Percentiles rank a stretch among this genome's conserved stretches.
Evolutionary conservation across 1,140 invertebrate genomes (phyloP).

Genomic region (Grapholita molesta): DNA sequence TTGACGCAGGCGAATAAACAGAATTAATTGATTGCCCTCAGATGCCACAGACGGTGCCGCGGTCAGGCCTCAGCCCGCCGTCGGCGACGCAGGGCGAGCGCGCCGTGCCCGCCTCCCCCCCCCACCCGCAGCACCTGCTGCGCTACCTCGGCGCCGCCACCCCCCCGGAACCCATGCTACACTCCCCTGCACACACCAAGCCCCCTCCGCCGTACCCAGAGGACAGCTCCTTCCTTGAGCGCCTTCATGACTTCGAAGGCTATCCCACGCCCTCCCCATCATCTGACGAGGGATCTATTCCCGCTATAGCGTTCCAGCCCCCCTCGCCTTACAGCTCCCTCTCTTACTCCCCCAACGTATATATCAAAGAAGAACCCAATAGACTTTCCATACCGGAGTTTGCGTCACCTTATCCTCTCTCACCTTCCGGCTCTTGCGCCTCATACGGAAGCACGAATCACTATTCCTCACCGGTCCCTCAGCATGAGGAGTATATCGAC

Average conservation of each 20-base stretch:
- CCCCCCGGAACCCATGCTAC: slow-evolving; percentile 77
- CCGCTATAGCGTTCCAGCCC: slow-evolving; percentile 71
- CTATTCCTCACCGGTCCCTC: slow-evolving; percentile 78
- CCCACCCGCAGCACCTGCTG: slow-evolving; percentile 78
- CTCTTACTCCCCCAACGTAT: slow-evolving; percentile 53
- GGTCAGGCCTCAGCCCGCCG: slow-evolving; percentile 84
- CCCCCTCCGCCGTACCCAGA: slow-evolving; percentile 69
- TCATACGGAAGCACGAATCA: slow-evolving; percentile 69
- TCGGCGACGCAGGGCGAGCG: slow-evolving; percentile 84
- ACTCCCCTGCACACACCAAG: slow-evolving; percentile 67
- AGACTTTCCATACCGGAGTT: slow-evolving; percentile 78
- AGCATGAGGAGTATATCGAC: slow-evolving; percentile 77
- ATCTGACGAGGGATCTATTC: slow-evolving; percentile 75
- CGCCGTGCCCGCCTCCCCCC: slow-evolving; percentile 79
- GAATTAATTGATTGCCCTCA: slow-evolving; percentile 72
- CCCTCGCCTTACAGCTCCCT: slow-evolving; percentile 68
- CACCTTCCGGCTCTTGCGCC: slow-evolving; percentile 80
- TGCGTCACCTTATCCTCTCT: slow-evolving; percentile 79
- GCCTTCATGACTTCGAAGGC: slow-evolving; percentile 66
- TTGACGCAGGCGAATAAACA: background rate
- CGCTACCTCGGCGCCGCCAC: slow-evolving; percentile 75
- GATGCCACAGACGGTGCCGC: slow-evolving; percentile 91
- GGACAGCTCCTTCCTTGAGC: slow-evolving; percentile 64
- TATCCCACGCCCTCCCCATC: slow-evolving; percentile 74
- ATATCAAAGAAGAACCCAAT: slow-evolving; percentile 75